Evolutionary conservation across 2,888 invertebrate genomes (phyloP), one percentile per base, ranked within the genome.

Genomic region (Drosophila longiperda): DNA sequence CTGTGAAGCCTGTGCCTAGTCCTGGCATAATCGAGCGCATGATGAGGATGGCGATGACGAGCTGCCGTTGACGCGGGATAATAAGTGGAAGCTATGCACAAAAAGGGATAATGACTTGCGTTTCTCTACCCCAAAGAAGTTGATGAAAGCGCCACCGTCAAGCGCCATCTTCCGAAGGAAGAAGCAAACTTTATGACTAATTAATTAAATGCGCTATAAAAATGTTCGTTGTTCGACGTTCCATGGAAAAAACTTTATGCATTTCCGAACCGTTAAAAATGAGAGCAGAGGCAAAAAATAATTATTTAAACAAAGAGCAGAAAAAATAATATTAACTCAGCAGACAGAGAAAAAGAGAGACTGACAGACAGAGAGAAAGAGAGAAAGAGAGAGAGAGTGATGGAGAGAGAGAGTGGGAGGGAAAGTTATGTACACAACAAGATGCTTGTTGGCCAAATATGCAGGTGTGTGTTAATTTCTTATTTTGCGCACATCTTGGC

Each of bases 181-280:
- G 78, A 80, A 80, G 71, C 73, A 86, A 88, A 88, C 85, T 87
- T 87, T 88, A 83, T 87, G 87, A 88, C 88, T 87, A 87, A 87
- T 87, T 87, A 87, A 87, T 87, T 87, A 87, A 88, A 87, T 87
- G 83, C 85, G 83, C 88, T 85, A 78, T 87, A 85, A 87, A 87
- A 87, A 86, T 83, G 54, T 77, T 83, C 75, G 80, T 70, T 62
- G 64, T 54, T 54, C 63, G 49, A 54, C 52, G 17, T 33, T 49
- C 29, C 42, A 57, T 15, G 69, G 48, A 33, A 77, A 86, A 87
- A 86, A 87, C 75, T 85, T 83, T 84, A 75, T 80, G 78, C 72
- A 79, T 79, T 81, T 78, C 49, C 73, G 72, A 75, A 78, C 73
- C 76, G 64, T 73, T 71, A 76, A 75, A 77, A 83, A 81, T 68